phyloP scores from a whole-genome alignment of 2,888 invertebrate genomes.

The Apantesis nais region DNA sequence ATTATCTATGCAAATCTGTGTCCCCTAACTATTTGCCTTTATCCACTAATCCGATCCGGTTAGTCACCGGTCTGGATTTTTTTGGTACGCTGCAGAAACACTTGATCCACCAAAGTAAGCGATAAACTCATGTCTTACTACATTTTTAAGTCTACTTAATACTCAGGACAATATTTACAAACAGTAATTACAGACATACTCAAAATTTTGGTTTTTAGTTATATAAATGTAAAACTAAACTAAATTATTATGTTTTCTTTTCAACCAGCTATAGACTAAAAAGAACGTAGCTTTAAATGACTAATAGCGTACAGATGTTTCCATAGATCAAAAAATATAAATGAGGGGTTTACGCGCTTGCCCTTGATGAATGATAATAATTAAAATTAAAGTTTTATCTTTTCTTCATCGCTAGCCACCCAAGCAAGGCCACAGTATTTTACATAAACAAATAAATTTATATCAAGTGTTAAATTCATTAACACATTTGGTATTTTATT shows the following conservation, averaged over 20 bases:
- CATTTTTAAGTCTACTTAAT: not conserved
- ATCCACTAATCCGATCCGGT: slow-evolving; percentile 57
- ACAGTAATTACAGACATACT: not conserved
- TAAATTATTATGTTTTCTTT: not conserved
- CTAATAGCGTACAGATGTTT: slow-evolving; percentile 77
- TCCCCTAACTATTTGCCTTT: slow-evolving; percentile 43
- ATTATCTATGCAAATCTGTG: slow-evolving; percentile 62
- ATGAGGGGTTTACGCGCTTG: slow-evolving; percentile 75
- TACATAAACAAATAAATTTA: slow-evolving; percentile 52
- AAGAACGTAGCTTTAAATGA: slow-evolving; percentile 68
- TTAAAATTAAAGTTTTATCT: slow-evolving; percentile 76
- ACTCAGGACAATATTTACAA: not conserved
- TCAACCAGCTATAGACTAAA: slow-evolving; percentile 1
- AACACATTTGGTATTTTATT: slow-evolving; percentile 38
- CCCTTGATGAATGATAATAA: slow-evolving; percentile 74
- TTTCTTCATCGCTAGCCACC: slow-evolving; percentile 70
- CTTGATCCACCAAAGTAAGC: not conserved
- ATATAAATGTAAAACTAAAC: not conserved
- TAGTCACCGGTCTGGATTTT: slow-evolving; percentile 12
- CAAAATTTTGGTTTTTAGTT: not conserved
- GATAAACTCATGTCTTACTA: not conserved
- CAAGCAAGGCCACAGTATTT: slow-evolving; percentile 65
- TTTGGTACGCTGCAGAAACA: not conserved
- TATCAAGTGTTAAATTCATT: slow-evolving; percentile 33
- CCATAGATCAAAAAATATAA: slow-evolving; percentile 75